Base-by-base conservation (phyloP, 2,888 invertebrate genomes). In the Seira sanloemensis region DNA sequence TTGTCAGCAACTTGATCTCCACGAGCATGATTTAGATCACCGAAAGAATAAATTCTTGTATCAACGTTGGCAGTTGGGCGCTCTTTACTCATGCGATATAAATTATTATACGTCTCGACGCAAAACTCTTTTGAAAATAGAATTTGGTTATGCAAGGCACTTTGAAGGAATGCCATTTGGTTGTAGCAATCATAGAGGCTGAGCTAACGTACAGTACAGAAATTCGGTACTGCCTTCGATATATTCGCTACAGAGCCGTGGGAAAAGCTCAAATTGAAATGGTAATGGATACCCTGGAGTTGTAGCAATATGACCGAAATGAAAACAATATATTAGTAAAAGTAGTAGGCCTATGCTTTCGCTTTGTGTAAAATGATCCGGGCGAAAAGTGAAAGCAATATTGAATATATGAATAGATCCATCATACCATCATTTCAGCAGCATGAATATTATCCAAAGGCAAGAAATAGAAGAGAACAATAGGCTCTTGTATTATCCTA, bases 201-300 rank as follows among this genome's bases (percentile, higher is more conserved):
- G n/a, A n/a, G n/a, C n/a, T n/a, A n/a, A n/a, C n/a, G n/a, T n/a
- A n/a, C n/a, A n/a, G n/a, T n/a, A n/a, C n/a, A n/a, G n/a, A n/a
- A n/a, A n/a, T n/a, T n/a, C n/a, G n/a, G n/a, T n/a, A n/a, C n/a
- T n/a, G n/a, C n/a, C n/a, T n/a, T n/a, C n/a, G n/a, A n/a, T n/a
- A n/a, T n/a, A n/a, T n/a, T n/a, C n/a, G n/a, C n/a, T n/a, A n/a
- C n/a, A 12, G n/a, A 58, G 58, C 58, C 58, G 58, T 58, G 58
- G 58, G 58, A 58, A 58, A 58, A 9, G 2, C 2, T 58, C 2
- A 58, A 58, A 58, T 58, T 58, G 58, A 58, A 37, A 58, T 58
- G 58, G 58, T 58, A 58, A 58, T 58, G n/a, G 18, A 58, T 58
- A 58, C 58, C 58, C 58, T 18, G 58, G 58, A 58, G 58, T 16